Evolutionary conservation across 1,140 invertebrate genomes (phyloP), one percentile per base, ranked within the genome.

Genomic region (Penaeus japonicus): DNA sequence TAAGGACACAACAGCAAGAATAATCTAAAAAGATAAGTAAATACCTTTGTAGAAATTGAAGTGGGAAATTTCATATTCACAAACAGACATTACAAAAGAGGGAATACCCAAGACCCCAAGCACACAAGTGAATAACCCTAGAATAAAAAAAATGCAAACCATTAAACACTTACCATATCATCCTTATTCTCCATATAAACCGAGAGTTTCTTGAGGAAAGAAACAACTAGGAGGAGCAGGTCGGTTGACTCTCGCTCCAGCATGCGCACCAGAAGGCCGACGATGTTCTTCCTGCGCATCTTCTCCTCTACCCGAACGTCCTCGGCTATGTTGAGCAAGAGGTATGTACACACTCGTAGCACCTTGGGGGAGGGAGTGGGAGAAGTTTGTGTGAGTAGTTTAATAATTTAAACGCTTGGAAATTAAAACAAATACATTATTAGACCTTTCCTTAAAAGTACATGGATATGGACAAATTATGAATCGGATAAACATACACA

Each of bases 171-270:
- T 92, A 95, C 95, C 97, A 99, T 99, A 85, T 96, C 95, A 92
- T 97, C 96, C 93, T 98, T 99, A 92, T 99, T 99, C 92, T 99
- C 97, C 57, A 96, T 94, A 92, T 98, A 99, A 91, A 99, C 96
- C 12, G 97, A 98, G 32, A 99, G 93, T 92, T 99, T 99, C 93
- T 98, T 98, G 15, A 99, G 93, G 93, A 99, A 99, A 20, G 96
- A 97, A 24, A 98, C 95, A 55, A 98, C 96, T n/a, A 99, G 93
- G 91, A 97, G 96, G 4, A 99, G 93, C 18, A 99, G 94, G 92
- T 99, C 97, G 62, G 95, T 94, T 91, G 97, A 97, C 91, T 96
- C 95, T 91, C 98, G 94, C 89, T 99, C 97, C 91, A 99, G 94
- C 53, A 96, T 96, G 91, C 96, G 96, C n/a, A 97, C 94, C 15